Evolutionary conservation across 2,888 invertebrate species (phyloP).

Genomic region (Drosophila testacea): DNA sequence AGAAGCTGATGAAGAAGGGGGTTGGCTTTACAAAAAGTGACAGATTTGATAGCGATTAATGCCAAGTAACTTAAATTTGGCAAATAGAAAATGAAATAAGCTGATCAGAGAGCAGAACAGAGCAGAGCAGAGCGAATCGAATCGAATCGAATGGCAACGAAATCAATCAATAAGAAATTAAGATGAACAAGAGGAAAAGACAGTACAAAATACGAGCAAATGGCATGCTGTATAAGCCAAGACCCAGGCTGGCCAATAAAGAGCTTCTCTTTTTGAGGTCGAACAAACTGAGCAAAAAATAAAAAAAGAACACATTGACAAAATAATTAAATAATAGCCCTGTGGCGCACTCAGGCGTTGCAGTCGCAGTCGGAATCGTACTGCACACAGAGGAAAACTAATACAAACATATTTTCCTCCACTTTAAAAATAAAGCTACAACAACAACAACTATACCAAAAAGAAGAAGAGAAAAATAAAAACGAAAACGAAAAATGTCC

Average conservation of each 20-base stretch:
- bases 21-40: slow-evolving; percentile 9
- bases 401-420: slow-evolving; percentile 58
- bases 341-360: slow-evolving; percentile 64
- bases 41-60: slow-evolving; percentile 58
- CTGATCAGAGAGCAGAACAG: slow-evolving; percentile 32
- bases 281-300: slow-evolving; percentile 21
- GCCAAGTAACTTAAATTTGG: slow-evolving; percentile 46
- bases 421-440: slow-evolving; percentile 34
- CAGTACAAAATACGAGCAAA: slow-evolving; percentile 27
- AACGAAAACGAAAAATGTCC: slow-evolving; percentile 34
- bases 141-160: slow-evolving; percentile 29
- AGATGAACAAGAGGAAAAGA: slow-evolving; percentile 11
- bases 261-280: slow-evolving; percentile 43
- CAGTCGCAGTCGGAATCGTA: slow-evolving; percentile 43
- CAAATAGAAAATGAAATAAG: slow-evolving; percentile 30
- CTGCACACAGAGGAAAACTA: slow-evolving; percentile 47
- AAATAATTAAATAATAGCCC: slow-evolving; percentile 78
- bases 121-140: slow-evolving; percentile 10
- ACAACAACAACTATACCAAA: slow-evolving; percentile 15
- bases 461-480: slow-evolving; percentile 16
- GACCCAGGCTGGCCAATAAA: slow-evolving; percentile 17
- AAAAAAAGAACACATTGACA: slow-evolving; percentile 64
- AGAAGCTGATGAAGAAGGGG: background rate
- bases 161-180: slow-evolving; percentile 47
- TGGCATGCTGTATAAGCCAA: slow-evolving; percentile 29